Percentiles rank a stretch among this genome's conserved stretches.
Conservation (phyloP, 2,113 vertebrate species). For the Eolophus roseicapilla region DNA sequence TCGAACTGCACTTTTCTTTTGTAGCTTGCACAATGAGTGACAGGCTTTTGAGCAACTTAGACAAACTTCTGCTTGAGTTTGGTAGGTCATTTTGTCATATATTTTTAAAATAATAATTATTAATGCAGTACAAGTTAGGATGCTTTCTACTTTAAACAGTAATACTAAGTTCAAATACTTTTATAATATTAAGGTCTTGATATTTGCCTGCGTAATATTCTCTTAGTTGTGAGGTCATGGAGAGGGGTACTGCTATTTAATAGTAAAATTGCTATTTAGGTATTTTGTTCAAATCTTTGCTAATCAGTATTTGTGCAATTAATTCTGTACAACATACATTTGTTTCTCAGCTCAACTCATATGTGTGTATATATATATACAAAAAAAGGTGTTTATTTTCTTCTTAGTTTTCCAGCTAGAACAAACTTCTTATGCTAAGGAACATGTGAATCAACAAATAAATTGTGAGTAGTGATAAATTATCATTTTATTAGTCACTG, state of each 20-base stretch:
- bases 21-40: constrained; percentile 66
- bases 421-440: constrained; percentile 62
- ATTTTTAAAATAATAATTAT: neutral
- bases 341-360: neutral
- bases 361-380: accelerated
- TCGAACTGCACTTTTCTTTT: neutral
- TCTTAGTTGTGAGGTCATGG: neutral
- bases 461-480: constrained; percentile 72
- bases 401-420: constrained; percentile 75
- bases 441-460: constrained; percentile 67
- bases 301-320: neutral
- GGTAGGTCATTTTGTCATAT: constrained; percentile 61
- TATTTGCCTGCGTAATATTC: neutral
- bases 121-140: neutral
- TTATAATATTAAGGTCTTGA: neutral
- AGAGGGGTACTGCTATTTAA: neutral
- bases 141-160: neutral
- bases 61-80: constrained; percentile 71
- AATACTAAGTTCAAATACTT: neutral
- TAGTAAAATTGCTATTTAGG: neutral
- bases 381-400: constrained; percentile 14
- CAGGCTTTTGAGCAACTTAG: constrained; percentile 51
- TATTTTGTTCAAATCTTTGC: neutral
- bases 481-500: neutral
- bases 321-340: neutral